phyloP scores from a whole-genome alignment of 2,888 invertebrate species.

The Anticlea derivata region DNA sequence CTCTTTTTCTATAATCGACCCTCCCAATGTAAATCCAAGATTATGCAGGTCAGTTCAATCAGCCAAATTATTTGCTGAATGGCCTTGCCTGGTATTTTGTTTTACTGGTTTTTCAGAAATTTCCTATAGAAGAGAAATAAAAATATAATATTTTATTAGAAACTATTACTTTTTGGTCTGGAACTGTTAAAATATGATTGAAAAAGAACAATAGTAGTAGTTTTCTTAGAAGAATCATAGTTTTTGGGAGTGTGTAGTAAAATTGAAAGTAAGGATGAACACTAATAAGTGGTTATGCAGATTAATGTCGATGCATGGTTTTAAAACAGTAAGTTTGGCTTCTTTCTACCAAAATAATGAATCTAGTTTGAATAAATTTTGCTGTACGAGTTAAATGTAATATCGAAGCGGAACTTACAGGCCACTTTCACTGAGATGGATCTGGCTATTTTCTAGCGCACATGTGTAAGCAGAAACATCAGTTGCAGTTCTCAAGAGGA shows the following conservation, averaged over 20 bases:
- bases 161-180: too few relatives aligned
- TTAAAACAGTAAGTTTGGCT: slow-evolving; percentile 11
- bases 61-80: too few relatives aligned
- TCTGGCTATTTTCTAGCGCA: slow-evolving; percentile 65
- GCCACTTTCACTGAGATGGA: slow-evolving; percentile 76
- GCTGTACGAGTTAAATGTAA: slow-evolving; percentile 53
- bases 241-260: slow-evolving; percentile 16
- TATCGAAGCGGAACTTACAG: slow-evolving; percentile 73
- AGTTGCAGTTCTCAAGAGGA: slow-evolving; percentile 48
- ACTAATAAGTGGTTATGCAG: slow-evolving; percentile 21
- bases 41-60: too few relatives aligned
- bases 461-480: slow-evolving; percentile 35
- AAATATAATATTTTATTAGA: too few relatives aligned
- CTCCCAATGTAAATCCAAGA: too few relatives aligned
- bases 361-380: slow-evolving; percentile 28
- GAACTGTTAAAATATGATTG: too few relatives aligned
- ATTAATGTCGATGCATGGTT: slow-evolving; percentile 15
- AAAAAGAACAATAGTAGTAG: background rate
- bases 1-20: too few relatives aligned
- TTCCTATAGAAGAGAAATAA: too few relatives aligned
- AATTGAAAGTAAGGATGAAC: slow-evolving; percentile 27
- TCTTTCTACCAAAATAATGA: slow-evolving; percentile 29
- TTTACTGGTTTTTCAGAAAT: too few relatives aligned
- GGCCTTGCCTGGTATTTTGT: too few relatives aligned
- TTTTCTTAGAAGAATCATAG: slow-evolving; percentile 4